Base-by-base conservation (phyloP, 2,888 invertebrate species). In the Apomyelois bistriatella region DNA sequence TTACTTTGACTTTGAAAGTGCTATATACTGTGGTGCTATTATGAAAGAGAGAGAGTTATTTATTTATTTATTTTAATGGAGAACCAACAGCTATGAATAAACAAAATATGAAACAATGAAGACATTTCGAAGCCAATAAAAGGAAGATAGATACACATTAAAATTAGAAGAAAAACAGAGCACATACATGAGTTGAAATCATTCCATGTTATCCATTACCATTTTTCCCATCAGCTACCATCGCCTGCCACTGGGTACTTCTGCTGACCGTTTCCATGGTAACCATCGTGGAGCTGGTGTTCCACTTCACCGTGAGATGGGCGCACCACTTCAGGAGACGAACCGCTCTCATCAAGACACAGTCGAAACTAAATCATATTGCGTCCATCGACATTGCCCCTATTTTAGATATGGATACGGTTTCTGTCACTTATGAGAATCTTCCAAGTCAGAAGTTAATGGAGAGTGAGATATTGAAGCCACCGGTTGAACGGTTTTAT, bases 291-390 rank as follows among this genome's bases (percentile, higher is more conserved):
- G 79, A 82, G 67, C 55, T 79, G 52, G 2, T 76, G 15, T 82
- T 72, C 68, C 62, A 72, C 70, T 54, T 62, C 38, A 64, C 65
- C 12, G 40, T 69, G 12, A 55, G 72, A 0, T 78, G 72, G 75
- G 16, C 36, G 13, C 57, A 68, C 41, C 72, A 74, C 59, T 69
- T 72, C 47, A 8, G 46, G 28, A 56, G 68, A 6, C 62, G 65
- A 1, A 32, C 32, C 0, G 7, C 13, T 4, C 46, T 32, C 10
- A 15, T 16, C 32, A 46, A 15, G 13, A 5, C 9, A 8, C 32
- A 15, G 7, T 1, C 4, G n/a, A 32, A 46, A 32, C 10, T 15
- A 4, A 4, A 16, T 10, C 32, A 16, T 0, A 15, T 16, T 8
- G 8, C 9, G 8, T 10, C 8, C 4, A 16, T 6, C 9, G 3